Conservation (phyloP, 2,888 invertebrate species). For the Cryptocephalus primarius region DNA sequence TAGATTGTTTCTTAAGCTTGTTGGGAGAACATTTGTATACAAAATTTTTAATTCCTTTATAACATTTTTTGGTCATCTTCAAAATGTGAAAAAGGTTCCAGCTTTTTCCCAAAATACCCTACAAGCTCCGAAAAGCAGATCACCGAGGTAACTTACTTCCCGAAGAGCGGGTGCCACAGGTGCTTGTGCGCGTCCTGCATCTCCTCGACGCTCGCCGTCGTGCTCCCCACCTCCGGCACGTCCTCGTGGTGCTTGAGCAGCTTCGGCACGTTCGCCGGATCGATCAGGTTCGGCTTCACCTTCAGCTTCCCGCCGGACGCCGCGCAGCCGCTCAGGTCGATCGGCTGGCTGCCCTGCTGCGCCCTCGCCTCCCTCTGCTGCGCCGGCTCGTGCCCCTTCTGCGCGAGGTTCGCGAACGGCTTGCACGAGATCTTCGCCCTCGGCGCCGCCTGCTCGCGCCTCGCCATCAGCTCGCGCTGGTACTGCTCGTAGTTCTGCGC, state of each 20-base stretch:
- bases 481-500: slow-evolving; percentile 5
- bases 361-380: background rate
- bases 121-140: no score
- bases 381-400: slow-evolving; percentile 9
- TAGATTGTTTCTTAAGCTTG: no score
- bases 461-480: slow-evolving; percentile 21
- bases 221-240: slow-evolving; percentile 52
- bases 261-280: slow-evolving; percentile 31
- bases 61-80: no score
- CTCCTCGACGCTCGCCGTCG: slow-evolving; percentile 48
- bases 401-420: slow-evolving; percentile 17
- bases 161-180: slow-evolving; percentile 77
- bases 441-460: slow-evolving; percentile 16
- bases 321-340: slow-evolving; percentile 35
- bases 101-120: no score
- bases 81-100: no score
- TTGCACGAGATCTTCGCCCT: slow-evolving; percentile 18
- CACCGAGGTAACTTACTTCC: slow-evolving; percentile 82
- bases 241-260: slow-evolving; percentile 39
- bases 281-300: slow-evolving; percentile 38
- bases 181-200: slow-evolving; percentile 53
- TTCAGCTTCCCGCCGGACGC: slow-evolving; percentile 29
- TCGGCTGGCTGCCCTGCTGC: slow-evolving; percentile 24
- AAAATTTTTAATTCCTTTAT: no score
- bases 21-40: no score